A percentile compares a stretch with the other conserved stretches of the same genome.
These are phyloP conservation scores for Mystacornis crossleyi DNA, from an alignment of 2,113 vertebrate species.

Conservation along the genomic window DNA sequence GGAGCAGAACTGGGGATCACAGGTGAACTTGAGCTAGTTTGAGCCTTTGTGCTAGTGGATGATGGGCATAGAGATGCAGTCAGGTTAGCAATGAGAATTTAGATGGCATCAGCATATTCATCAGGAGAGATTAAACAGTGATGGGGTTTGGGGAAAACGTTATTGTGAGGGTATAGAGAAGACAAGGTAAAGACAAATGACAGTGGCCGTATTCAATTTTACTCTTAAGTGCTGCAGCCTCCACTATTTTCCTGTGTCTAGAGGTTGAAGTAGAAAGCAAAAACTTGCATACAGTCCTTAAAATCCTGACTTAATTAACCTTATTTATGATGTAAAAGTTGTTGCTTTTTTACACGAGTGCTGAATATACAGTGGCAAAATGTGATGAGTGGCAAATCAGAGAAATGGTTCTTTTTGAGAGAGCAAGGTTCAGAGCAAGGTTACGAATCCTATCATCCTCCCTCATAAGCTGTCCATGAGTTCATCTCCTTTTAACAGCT, in stretches of 20 bases:
- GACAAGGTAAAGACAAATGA: neutral
- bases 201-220: neutral
- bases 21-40: neutral
- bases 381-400: neutral
- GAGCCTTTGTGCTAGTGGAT: too few relatives aligned
- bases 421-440: neutral
- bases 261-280: neutral
- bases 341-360: neutral
- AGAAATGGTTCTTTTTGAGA: neutral
- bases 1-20: neutral
- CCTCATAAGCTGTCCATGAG: neutral
- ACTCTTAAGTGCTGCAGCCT: neutral
- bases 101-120: neutral
- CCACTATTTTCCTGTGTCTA: neutral
- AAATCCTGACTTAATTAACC: neutral
- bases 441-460: neutral
- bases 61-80: too few relatives aligned
- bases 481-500: neutral
- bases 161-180: neutral
- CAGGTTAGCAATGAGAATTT: neutral
- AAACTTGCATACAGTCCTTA: neutral
- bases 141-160: neutral
- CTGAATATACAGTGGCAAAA: neutral
- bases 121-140: neutral
- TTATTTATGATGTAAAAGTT: neutral